Percentiles rank a stretch among this genome's conserved stretches.
phyloP scores from a whole-genome alignment of 2,113 vertebrate genomes.

The Entosphenus tridentatus region DNA sequence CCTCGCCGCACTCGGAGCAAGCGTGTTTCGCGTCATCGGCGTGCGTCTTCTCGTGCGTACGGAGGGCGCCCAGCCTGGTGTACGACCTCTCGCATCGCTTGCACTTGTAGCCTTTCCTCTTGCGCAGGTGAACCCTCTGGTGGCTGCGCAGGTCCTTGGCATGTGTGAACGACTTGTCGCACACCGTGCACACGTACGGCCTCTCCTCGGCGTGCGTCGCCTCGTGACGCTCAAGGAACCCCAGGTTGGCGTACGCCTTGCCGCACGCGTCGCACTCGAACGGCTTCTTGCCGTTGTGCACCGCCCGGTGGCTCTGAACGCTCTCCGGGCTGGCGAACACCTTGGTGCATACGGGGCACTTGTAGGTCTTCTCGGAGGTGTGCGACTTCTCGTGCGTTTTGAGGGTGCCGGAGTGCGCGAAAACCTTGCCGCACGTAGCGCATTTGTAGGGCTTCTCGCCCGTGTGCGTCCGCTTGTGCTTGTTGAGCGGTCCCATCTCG shows the following conservation, averaged over 20 bases:
- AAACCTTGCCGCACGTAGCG: not conserved
- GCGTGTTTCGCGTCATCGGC: too few species aligned
- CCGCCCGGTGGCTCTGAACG: not conserved
- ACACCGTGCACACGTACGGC: not conserved
- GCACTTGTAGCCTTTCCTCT: too few species aligned
- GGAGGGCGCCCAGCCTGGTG: too few species aligned
- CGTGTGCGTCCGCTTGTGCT: not conserved
- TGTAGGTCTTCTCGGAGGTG: not conserved
- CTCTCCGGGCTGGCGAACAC: not conserved
- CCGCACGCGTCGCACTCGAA: not conserved
- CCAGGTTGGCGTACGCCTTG: not conserved
- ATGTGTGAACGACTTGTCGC: not conserved
- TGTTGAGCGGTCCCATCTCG: not conserved
- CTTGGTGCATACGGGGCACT: not conserved
- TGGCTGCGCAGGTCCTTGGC: not conserved
- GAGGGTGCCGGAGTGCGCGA: not conserved
- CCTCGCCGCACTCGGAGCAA: too few species aligned
- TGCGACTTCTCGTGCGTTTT: not conserved
- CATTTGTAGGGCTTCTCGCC: not conserved
- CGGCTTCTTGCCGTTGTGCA: slow-evolving; percentile 1
- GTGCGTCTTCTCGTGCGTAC: too few species aligned
- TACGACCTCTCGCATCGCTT: too few species aligned
- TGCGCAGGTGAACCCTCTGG: too few species aligned
- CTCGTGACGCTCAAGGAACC: too few species aligned
- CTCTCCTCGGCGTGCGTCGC: too few species aligned